Evolutionary conservation across 2,113 vertebrate species (phyloP).

Genomic region (Paraplagusia blochii): DNA sequence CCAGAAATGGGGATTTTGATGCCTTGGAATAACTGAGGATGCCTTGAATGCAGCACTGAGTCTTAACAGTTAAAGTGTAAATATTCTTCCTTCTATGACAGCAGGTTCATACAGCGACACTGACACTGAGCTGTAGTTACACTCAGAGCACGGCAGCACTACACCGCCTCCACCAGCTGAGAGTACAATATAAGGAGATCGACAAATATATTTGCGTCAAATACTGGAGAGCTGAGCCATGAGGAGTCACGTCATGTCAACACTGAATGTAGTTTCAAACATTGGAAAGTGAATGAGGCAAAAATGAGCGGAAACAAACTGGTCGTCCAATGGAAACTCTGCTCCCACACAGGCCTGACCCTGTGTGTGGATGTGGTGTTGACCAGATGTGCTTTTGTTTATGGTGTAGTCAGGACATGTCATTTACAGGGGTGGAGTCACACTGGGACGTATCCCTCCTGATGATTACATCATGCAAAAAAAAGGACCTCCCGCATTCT

Average conservation of each 20-base stretch:
- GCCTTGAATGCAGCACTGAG: slow-evolving; percentile 22
- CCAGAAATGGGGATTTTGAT: slow-evolving; percentile 30
- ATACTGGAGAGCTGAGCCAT: slow-evolving; percentile 31
- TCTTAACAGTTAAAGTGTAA: slow-evolving; percentile 28
- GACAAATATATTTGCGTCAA: slow-evolving; percentile 20
- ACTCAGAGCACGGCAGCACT: slow-evolving; percentile 12
- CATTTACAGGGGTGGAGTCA: not conserved
- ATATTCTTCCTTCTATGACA: slow-evolving; percentile 19
- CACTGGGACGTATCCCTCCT: not conserved
- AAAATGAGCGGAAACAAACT: slow-evolving; percentile 23
- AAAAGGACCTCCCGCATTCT: not conserved
- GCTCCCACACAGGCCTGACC: slow-evolving; percentile 17
- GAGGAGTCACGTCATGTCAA: slow-evolving; percentile 34
- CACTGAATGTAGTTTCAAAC: no score
- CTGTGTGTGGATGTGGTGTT: slow-evolving; percentile 21
- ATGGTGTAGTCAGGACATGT: slow-evolving; percentile 30
- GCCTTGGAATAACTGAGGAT: not conserved
- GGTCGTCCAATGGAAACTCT: slow-evolving; percentile 10
- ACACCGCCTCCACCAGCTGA: slow-evolving; percentile 19
- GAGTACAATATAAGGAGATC: slow-evolving; percentile 24
- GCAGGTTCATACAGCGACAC: not conserved
- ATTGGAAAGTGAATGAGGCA: slow-evolving; percentile 21
- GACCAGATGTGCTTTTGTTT: slow-evolving; percentile 41
- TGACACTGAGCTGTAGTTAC: not conserved
- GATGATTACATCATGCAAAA: not conserved